Evolutionary conservation across 2,888 invertebrate species (phyloP).

Genomic region (Watsonalla cultraria): DNA sequence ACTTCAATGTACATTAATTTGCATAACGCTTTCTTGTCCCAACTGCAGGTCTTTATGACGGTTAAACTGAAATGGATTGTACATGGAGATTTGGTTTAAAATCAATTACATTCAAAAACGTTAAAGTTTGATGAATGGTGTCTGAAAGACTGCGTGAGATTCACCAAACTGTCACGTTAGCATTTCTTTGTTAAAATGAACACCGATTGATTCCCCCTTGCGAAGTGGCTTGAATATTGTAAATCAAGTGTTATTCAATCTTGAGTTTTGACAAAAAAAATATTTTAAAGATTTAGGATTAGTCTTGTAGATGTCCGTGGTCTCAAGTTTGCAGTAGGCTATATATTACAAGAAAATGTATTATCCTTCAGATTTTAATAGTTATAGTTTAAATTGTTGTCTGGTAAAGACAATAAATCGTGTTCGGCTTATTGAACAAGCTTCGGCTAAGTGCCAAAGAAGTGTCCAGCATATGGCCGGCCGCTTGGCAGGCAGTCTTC

Average conservation of each 20-base stretch:
- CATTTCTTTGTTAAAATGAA: too few relatives aligned
- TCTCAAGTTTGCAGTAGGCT: too few relatives aligned
- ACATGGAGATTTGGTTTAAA: conserved; percentile 4
- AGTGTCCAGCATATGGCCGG: background rate
- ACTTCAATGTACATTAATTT: conserved; percentile 46
- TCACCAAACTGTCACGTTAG: too few relatives aligned
- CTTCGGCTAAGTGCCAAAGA: conserved; percentile 3
- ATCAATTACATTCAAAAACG: background rate
- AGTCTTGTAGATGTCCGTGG: too few relatives aligned
- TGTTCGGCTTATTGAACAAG: background rate
- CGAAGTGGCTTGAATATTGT: too few relatives aligned
- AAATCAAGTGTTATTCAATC: too few relatives aligned
- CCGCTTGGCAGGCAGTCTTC: background rate
- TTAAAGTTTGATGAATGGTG: too few relatives aligned
- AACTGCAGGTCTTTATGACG: conserved; percentile 14
- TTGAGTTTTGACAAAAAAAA: too few relatives aligned
- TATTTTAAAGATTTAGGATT: too few relatives aligned
- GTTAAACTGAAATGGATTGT: conserved; percentile 11
- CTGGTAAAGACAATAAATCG: conserved; percentile 8
- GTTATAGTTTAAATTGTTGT: background rate
- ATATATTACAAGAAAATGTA: background rate
- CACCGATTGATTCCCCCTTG: too few relatives aligned
- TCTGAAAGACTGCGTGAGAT: too few relatives aligned
- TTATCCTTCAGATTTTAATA: background rate
- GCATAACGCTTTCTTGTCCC: conserved; percentile 39